phyloP scores from a whole-genome alignment of 1,140 invertebrate genomes.

The Capitella teleta region DNA sequence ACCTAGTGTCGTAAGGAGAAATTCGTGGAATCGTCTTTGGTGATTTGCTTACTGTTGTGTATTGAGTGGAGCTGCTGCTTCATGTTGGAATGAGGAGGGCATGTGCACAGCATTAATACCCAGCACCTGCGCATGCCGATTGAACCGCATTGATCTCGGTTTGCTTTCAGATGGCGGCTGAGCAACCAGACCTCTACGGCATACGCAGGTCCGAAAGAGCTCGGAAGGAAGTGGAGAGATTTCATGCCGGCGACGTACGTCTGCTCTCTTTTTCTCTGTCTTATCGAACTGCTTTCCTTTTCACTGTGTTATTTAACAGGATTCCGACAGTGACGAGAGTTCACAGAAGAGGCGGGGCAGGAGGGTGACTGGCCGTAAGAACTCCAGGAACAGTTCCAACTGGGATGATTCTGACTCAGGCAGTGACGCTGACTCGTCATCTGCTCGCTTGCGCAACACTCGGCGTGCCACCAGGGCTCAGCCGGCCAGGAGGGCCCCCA shows the following conservation, averaged over 20 bases:
- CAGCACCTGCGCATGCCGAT: too few species aligned
- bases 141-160: too few species aligned
- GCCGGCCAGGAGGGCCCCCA: too few species aligned
- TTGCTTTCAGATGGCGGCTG: constrained; percentile 10
- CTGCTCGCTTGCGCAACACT: too few species aligned
- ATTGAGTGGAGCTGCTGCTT: too few species aligned
- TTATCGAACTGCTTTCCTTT: neutral
- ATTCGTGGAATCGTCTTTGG: too few species aligned
- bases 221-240: constrained; percentile 26
- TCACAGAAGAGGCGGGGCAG: constrained; percentile 11
- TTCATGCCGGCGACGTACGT: constrained; percentile 16
- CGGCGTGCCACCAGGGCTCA: too few species aligned
- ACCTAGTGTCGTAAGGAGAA: too few species aligned
- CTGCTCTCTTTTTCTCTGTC: neutral
- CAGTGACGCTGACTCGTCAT: neutral
- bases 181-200: constrained; percentile 31
- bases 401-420: neutral
- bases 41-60: too few species aligned
- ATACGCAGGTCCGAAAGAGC: constrained; percentile 27
- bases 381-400: neutral
- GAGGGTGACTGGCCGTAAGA: neutral
- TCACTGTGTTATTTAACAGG: neutral
- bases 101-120: too few species aligned
- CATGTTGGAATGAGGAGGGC: too few species aligned
- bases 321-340: neutral